Conservation (phyloP, 2,888 invertebrate species). For the Ophraella communa region DNA sequence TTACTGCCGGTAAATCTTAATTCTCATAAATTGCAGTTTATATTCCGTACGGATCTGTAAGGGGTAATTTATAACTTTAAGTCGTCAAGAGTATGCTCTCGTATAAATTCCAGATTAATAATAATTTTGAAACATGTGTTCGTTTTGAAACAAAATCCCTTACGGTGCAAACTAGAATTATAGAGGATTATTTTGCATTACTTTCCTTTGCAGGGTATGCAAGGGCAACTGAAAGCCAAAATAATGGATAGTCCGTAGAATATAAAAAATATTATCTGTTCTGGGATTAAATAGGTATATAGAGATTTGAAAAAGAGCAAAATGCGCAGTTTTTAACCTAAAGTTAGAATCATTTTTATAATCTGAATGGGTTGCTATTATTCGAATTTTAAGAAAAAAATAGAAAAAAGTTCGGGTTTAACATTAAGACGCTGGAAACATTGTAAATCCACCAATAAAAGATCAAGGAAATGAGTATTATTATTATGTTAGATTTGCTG, state of each 20-base stretch:
- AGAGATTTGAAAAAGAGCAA: not conserved
- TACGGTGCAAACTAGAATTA: slow-evolving; percentile 24
- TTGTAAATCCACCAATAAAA: too few relatives aligned
- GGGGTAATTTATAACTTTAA: slow-evolving; percentile 15
- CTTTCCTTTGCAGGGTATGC: slow-evolving; percentile 4
- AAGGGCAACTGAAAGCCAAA: not conserved
- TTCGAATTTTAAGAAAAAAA: too few relatives aligned
- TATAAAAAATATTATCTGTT: not conserved
- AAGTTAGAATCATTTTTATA: too few relatives aligned
- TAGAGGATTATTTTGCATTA: slow-evolving; percentile 29
- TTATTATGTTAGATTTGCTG: too few relatives aligned
- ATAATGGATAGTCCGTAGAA: not conserved
- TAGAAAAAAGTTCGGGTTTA: too few relatives aligned
- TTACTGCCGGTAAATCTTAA: not conserved
- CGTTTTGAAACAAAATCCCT: slow-evolving; percentile 24
- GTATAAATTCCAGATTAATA: slow-evolving; percentile 23
- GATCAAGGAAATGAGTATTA: too few relatives aligned
- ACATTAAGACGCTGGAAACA: too few relatives aligned
- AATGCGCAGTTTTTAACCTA: too few relatives aligned
- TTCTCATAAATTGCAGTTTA: not conserved
- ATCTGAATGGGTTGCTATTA: too few relatives aligned
- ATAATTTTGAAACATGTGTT: slow-evolving; percentile 31
- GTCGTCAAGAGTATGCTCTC: slow-evolving; percentile 15
- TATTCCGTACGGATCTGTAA: not conserved
- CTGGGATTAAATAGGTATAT: not conserved